Evolutionary conservation across 2,797 vertebrate genomes (phyloP), one percentile per base, ranked within the genome.

Genomic region (Xenops minutus): DNA sequence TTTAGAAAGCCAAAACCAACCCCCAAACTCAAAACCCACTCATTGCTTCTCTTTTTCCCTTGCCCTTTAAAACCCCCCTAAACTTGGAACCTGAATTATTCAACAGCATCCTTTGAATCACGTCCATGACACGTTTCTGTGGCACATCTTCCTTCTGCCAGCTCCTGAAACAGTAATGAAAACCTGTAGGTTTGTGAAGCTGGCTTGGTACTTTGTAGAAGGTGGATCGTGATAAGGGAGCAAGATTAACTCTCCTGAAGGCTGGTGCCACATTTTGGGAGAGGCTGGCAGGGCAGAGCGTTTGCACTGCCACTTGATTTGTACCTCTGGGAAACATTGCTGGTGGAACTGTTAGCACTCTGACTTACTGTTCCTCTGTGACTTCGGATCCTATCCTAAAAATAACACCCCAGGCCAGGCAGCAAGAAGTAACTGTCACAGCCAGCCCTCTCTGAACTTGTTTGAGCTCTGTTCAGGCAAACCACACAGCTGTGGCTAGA

Each of bases 21-120:
- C 43, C 59, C 69, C 15, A 9, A 68, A 74, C 51, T 92, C 34
- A 74, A 88, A 96, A 69, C 69, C 82, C 18, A 77, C 85, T 93
- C n/a, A 22, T 44, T 49, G 58, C 66, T 93, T 80, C 66, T 92
- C 79, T 89, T 88, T 73, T 72, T 18, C 69, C 67, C 44, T 86
- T 87, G 88, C 55, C 56, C 93, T 96, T 96, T 95, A 90, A 96
- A 82, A 4, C 12, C 27, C 22, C 36, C 41, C 39, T 34, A 69
- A 96, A 91, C 44, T 63, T 74, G 44, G 63, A 85, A 91, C 3
- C n/a, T 91, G 88, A 91, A 71, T 95, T 94, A 93, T 88, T 95
- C 92, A 92, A 59, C 73, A 90, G 43, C 56, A 58, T 94, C 80
- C 56, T 90, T 95, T 95, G 89, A 92, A 86, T 96, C 93, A 92